Conservation (phyloP, 2,797 vertebrate genomes). For the Aeoliscus strigatus region DNA sequence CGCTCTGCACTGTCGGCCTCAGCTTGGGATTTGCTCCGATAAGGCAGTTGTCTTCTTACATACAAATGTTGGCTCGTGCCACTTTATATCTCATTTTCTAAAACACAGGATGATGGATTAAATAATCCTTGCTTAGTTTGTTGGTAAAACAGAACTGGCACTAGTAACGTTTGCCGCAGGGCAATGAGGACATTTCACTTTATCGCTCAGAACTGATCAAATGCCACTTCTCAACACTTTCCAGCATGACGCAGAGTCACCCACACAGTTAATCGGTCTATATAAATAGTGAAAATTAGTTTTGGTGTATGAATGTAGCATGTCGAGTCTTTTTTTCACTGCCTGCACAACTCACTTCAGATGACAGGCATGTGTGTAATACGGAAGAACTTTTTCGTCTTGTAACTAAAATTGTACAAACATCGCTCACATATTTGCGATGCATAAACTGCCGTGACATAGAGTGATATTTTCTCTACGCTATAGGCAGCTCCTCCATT, state of each 20-base stretch:
- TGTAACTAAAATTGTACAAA: too few relatives aligned
- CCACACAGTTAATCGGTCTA: conserved; percentile 38
- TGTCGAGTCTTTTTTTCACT: too few relatives aligned
- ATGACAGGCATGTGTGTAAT: too few relatives aligned
- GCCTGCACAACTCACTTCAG: too few relatives aligned
- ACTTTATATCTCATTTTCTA: conserved; percentile 44
- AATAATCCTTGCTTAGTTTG: conserved; percentile 34
- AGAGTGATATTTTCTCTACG: too few relatives aligned
- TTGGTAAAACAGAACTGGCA: conserved; percentile 49
- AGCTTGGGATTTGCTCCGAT: conserved; percentile 46
- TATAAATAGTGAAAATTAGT: conserved; percentile 26
- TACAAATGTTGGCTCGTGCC: conserved; percentile 33
- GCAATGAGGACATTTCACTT: conserved; percentile 38
- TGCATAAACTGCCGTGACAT: too few relatives aligned
- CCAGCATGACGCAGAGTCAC: conserved; percentile 33
- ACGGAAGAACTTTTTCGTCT: too few relatives aligned
- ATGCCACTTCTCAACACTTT: conserved; percentile 45
- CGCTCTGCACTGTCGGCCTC: conserved; percentile 26
- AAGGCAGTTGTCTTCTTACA: conserved; percentile 21
- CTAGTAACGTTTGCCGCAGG: conserved; percentile 27
- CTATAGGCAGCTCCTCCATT: too few relatives aligned
- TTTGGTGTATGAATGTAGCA: not conserved
- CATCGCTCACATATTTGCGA: too few relatives aligned
- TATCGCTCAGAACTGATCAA: conserved; percentile 49
- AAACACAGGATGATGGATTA: conserved; percentile 45